Percentiles rank a stretch among this genome's conserved stretches.
phyloP scores from a whole-genome alignment of 2,797 vertebrate genomes.

The Rhabdophis nuchalis region DNA sequence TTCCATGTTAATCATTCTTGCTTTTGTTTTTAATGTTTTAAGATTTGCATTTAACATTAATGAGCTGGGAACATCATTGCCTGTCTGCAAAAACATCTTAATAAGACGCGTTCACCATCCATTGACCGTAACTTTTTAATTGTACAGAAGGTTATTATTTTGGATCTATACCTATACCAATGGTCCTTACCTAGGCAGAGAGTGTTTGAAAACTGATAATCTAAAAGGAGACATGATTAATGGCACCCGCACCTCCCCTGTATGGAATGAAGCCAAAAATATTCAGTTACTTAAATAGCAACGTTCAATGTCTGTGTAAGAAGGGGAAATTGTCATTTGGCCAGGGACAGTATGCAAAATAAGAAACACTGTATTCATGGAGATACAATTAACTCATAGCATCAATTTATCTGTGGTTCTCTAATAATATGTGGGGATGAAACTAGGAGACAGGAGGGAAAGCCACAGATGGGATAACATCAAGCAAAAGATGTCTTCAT shows the following conservation, averaged over 20 bases:
- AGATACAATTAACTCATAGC: background rate
- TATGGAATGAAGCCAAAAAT: background rate
- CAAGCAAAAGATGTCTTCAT: background rate
- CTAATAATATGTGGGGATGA: background rate
- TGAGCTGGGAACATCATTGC: background rate
- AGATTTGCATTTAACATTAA: background rate
- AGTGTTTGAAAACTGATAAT: background rate
- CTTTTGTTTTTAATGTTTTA: background rate
- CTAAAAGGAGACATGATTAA: background rate
- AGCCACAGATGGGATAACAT: background rate
- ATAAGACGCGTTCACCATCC: background rate
- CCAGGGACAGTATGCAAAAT: background rate
- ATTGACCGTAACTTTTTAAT: background rate
- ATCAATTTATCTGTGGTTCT: background rate
- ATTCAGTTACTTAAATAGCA: background rate
- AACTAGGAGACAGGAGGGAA: background rate
- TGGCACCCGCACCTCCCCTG: background rate
- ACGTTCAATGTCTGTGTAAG: background rate
- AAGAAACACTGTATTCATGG: background rate
- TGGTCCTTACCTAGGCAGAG: background rate
- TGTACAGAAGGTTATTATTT: background rate
- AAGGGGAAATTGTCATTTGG: background rate
- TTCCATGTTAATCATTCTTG: background rate
- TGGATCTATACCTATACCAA: background rate
- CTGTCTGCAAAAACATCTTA: background rate